phyloP scores from a whole-genome alignment of 2,888 invertebrate genomes.

The Drosophila monieri region DNA sequence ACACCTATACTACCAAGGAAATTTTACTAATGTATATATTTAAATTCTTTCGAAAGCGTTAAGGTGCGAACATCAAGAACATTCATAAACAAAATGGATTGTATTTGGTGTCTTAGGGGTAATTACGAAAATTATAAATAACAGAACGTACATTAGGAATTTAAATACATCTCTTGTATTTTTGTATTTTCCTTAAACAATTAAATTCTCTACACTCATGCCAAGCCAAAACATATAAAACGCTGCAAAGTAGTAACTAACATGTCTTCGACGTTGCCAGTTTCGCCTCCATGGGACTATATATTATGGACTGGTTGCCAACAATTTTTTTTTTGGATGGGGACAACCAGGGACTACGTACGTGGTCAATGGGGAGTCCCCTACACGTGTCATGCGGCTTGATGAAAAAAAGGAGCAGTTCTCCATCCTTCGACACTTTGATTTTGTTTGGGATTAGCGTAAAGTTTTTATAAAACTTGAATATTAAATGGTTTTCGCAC shows the following conservation, averaged over 20 bases:
- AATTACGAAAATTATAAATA: too few relatives aligned
- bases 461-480: slow-evolving; percentile 7
- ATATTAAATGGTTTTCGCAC: not conserved
- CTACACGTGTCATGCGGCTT: slow-evolving; percentile 39
- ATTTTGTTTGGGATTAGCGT: slow-evolving; percentile 30
- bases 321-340: slow-evolving; percentile 8
- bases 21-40: too few relatives aligned
- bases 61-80: too few relatives aligned
- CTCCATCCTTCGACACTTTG: slow-evolving; percentile 20
- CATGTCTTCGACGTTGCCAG: slow-evolving; percentile 53
- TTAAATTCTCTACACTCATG: slow-evolving; percentile 57
- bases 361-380: slow-evolving; percentile 61
- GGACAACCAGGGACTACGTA: slow-evolving; percentile 5
- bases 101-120: slow-evolving; percentile 10
- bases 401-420: not conserved
- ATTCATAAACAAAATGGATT: not conserved
- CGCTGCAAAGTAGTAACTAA: slow-evolving; percentile 59
- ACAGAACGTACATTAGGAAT: too few relatives aligned
- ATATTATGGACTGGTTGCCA: slow-evolving; percentile 50
- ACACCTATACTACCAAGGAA: too few relatives aligned
- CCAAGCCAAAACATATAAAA: slow-evolving; percentile 47
- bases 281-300: slow-evolving; percentile 60
- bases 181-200: too few relatives aligned
- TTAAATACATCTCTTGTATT: too few relatives aligned
- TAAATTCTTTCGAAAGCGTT: too few relatives aligned